These are phyloP conservation scores for Leptonema lineaticorne DNA, from an alignment of 1,140 invertebrate species.

Conservation along the genomic window DNA sequence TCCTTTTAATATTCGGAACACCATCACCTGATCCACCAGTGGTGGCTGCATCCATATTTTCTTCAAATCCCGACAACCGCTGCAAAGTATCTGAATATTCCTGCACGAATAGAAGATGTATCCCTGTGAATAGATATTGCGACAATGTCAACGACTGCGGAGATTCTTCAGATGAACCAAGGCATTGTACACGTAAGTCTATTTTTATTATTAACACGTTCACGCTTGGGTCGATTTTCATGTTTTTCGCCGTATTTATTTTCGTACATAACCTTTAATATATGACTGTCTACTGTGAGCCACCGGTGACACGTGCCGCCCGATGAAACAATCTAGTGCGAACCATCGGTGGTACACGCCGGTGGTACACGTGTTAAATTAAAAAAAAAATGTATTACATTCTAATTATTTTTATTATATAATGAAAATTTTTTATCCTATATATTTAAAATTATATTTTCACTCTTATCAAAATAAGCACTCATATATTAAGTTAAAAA, in stretches of 20 bases:
- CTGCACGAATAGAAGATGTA: constrained; percentile 77
- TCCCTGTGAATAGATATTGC: constrained; percentile 78
- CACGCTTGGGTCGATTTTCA: neutral
- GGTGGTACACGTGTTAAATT: no score
- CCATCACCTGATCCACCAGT: constrained; percentile 6
- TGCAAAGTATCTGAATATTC: constrained; percentile 79
- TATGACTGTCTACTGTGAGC: no score
- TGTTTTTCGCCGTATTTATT: neutral
- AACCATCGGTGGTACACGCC: no score
- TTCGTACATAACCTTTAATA: no score
- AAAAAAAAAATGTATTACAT: no score
- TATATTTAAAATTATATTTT: no score
- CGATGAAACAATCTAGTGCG: no score
- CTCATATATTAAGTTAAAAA: no score
- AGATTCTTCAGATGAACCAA: constrained; percentile 79
- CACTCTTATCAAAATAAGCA: no score
- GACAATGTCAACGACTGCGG: constrained; percentile 83
- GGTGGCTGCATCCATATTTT: constrained; percentile 45
- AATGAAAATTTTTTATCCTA: no score
- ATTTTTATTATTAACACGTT: neutral
- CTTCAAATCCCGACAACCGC: constrained; percentile 50
- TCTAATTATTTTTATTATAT: no score
- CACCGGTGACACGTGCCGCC: no score
- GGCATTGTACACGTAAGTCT: constrained; percentile 84
- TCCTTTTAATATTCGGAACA: neutral